Evolutionary conservation across 2,113 vertebrate genomes (phyloP), one percentile per base, ranked within the genome.

Genomic region (Xiphophorus couchianus): DNA sequence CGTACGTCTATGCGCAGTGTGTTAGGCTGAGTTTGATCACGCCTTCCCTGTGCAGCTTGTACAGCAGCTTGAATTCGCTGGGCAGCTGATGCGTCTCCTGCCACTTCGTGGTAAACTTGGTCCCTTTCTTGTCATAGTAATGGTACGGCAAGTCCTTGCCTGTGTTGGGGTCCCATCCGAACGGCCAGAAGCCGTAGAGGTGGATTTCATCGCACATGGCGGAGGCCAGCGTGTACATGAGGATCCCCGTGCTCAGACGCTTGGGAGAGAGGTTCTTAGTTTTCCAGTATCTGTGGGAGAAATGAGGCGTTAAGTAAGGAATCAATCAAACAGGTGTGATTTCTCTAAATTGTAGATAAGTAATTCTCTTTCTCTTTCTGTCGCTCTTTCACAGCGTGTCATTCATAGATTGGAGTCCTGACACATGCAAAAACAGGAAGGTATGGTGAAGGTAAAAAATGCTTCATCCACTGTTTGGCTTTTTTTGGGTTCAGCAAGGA

Each of bases 101-200:
- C 98, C 98, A 99, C 90, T 98, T 99, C 89, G 98, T 99, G 2
- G 97, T 99, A 86, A 99, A 99, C 92, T 99, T 99, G 71, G 98
- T 98, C 87, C 98, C 98, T 91, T 99, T 99, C 95, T 98, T 99
- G 92, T 99, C 98, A 1, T 98, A 99, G 93, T 99, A 99, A 92
- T 99, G 98, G 93, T 99, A 99, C 0, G 98, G 98, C 83, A 99
- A 95, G 28, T 98, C 97, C 88, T 98, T 97, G 89, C 96, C 94
- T 0, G 97, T 98, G 94, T 97, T 98, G 84, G 98, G 98, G 86
- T 99, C 97, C 91, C 98, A 99, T 80, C 95, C 97, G 22, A 99
- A 99, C 58, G 98, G 98, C 98, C 98, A 99, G 92, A 99, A 99
- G 19, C 98, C 98, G 0, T 99, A 99, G 48, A 99, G 91, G 86